Evolutionary conservation across 2,888 invertebrate genomes (phyloP).

Genomic region (Microctonus aethiopoides): DNA sequence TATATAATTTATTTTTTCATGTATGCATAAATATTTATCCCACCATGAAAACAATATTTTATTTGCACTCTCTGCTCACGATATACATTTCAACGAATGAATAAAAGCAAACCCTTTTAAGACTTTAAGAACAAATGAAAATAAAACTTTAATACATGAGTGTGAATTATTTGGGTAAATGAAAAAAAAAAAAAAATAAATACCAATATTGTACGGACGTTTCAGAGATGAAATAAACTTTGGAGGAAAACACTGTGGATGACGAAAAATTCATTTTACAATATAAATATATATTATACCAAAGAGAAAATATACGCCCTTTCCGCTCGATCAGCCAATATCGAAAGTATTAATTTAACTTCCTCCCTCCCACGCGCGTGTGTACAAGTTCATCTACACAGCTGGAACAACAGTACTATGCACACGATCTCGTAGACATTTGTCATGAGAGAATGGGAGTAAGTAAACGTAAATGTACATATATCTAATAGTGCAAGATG

Average conservation of each 20-base stretch:
- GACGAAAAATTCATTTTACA: not conserved
- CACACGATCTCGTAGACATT: not conserved
- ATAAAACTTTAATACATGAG: not conserved
- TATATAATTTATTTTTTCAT: not conserved
- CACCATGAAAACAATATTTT: no score
- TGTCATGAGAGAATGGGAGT: constrained; percentile 21
- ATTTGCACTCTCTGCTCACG: not conserved
- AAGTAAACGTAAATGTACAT: constrained; percentile 1
- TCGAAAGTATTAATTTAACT: constrained; percentile 39
- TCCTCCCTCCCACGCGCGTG: not conserved
- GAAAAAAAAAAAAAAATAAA: not conserved
- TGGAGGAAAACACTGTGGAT: not conserved
- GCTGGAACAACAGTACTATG: constrained; percentile 34
- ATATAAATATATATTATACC: not conserved
- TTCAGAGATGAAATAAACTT: not conserved
- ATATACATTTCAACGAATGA: not conserved
- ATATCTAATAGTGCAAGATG: constrained; percentile 1
- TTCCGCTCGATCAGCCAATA: constrained; percentile 21
- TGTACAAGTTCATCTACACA: constrained; percentile 22
- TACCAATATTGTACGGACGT: not conserved
- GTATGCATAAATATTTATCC: no score
- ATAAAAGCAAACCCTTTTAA: not conserved
- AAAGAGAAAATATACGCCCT: not conserved
- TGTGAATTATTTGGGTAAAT: not conserved
- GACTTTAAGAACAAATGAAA: not conserved